Conservation (phyloP, 53 echinoderm and acorn worm genomes). For the Paelopatides confundens region DNA sequence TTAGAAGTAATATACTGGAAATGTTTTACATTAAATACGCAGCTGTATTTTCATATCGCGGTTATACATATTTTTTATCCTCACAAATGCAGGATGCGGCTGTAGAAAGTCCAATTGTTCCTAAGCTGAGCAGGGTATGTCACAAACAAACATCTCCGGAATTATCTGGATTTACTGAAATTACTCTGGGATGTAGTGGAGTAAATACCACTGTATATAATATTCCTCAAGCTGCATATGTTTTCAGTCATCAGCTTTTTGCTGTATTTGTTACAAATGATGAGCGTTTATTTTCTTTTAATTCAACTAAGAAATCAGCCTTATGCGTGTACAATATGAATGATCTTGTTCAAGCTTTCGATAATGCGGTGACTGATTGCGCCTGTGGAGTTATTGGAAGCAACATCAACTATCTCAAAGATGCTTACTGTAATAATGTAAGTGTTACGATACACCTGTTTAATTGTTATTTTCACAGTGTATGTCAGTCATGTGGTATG, state of each 20-base stretch:
- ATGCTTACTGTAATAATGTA: neutral
- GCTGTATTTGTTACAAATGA: slow-evolving; percentile 61
- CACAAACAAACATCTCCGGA: too few species aligned
- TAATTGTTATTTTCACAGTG: too few species aligned
- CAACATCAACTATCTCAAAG: neutral
- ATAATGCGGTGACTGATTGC: neutral
- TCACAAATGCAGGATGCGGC: neutral
- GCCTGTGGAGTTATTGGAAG: neutral
- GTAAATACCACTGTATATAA: slow-evolving; percentile 7
- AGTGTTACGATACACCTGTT: too few species aligned
- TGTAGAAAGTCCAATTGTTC: too few species aligned
- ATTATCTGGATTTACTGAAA: neutral
- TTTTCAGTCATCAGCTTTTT: slow-evolving; percentile 18
- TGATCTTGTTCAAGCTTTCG: neutral
- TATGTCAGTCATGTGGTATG: too few species aligned
- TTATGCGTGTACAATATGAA: neutral
- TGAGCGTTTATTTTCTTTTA: neutral
- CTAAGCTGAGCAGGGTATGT: too few species aligned
- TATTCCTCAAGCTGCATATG: slow-evolving; percentile 53
- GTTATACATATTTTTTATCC: neutral
- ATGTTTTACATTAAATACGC: neutral
- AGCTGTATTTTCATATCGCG: neutral
- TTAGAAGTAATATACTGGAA: neutral
- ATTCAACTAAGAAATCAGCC: neutral
- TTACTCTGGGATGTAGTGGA: neutral